These are phyloP conservation scores for Brevimyrus niger DNA, from an alignment of 2,113 vertebrate genomes.

Conservation along the genomic window DNA sequence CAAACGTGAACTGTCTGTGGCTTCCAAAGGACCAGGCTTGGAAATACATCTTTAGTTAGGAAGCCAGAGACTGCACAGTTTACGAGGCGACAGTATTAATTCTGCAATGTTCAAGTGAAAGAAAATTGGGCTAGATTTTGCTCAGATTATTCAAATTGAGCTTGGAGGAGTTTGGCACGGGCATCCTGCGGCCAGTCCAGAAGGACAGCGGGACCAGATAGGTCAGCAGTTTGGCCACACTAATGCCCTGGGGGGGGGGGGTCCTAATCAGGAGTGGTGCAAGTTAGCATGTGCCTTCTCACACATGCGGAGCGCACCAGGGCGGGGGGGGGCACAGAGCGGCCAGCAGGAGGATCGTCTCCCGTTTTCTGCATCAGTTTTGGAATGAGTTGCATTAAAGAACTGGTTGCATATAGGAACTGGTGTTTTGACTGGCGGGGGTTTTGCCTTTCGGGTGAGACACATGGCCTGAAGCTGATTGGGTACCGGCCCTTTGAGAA, in stretches of 20 bases:
- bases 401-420: not conserved
- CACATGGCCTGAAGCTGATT: not conserved
- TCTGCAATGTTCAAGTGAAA: not conserved
- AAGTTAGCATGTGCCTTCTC: not conserved
- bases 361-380: not conserved
- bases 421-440: not conserved
- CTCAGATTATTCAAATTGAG: not conserved
- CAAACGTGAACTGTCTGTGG: not conserved
- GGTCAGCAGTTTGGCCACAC: not conserved
- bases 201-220: not conserved
- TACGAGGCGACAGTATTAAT: not conserved
- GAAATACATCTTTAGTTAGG: not conserved
- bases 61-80: not conserved
- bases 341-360: not conserved
- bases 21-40: not conserved
- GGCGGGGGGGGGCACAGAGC: no score
- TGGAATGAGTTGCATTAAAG: not conserved
- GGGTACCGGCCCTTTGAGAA: not conserved
- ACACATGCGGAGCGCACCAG: not conserved
- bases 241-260: not conserved
- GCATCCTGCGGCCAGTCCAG: not conserved
- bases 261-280: not conserved
- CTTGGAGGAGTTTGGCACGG: not conserved
- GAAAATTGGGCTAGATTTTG: not conserved
- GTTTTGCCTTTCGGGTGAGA: not conserved